Conservation (phyloP, 2,888 invertebrate genomes). For the Antheraea assamensis region DNA sequence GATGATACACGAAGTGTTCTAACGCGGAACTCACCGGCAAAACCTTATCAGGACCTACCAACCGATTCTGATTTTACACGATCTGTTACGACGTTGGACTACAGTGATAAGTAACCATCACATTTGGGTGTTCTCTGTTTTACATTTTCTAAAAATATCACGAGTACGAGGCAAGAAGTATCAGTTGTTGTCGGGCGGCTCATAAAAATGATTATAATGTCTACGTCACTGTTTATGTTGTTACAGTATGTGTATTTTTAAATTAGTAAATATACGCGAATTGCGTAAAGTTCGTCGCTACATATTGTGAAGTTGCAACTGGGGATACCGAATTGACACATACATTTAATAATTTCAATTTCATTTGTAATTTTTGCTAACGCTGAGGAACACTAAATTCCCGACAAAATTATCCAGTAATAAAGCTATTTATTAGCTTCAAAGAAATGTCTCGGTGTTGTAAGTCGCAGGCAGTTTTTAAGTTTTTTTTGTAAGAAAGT, state of each 20-base stretch:
- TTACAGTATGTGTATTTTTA: not conserved
- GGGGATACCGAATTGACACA: not conserved
- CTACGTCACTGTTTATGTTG: not conserved
- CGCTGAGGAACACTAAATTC: not conserved
- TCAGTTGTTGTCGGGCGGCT: not conserved
- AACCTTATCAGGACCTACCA: too few species aligned
- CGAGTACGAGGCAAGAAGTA: not conserved
- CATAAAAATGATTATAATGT: constrained; percentile 2
- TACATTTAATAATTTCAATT: not conserved
- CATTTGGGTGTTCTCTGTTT: not conserved
- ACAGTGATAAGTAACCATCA: not conserved
- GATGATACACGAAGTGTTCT: too few species aligned
- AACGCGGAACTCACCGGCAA: too few species aligned
- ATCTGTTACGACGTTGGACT: too few species aligned
- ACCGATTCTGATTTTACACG: too few species aligned
- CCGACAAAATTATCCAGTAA: not conserved
- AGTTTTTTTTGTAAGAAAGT: too few species aligned
- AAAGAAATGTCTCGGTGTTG: not conserved
- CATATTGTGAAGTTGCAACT: not conserved
- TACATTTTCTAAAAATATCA: not conserved
- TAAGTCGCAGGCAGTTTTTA: not conserved
- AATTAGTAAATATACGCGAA: constrained; percentile 6
- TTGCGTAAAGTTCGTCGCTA: not conserved
- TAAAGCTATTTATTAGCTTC: not conserved
- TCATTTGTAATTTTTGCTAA: not conserved